phyloP scores from a whole-genome alignment of 1,140 invertebrate genomes.

The Musca domestica region DNA sequence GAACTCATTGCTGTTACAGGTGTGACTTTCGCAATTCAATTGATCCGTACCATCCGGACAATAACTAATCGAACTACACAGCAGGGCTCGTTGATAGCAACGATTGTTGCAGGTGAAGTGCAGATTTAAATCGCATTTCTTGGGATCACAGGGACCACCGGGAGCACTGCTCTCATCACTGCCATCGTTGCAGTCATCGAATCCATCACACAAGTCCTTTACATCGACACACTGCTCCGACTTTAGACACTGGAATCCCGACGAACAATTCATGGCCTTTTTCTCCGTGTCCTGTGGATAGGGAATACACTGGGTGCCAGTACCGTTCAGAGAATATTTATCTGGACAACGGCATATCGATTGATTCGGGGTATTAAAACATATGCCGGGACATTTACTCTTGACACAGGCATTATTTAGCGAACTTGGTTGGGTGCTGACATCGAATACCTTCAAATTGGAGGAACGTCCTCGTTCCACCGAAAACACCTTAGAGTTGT shows the following conservation, averaged over 20 bases:
- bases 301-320: conserved; percentile 45
- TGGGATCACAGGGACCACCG: conserved; percentile 48
- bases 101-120: conserved; percentile 58
- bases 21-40: conserved; percentile 57
- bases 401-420: conserved; percentile 38
- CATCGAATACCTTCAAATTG: conserved; percentile 41
- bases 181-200: conserved; percentile 78
- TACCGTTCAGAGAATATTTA: conserved; percentile 44
- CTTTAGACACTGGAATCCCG: conserved; percentile 36
- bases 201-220: conserved; percentile 72
- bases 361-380: conserved; percentile 45
- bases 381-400: conserved; percentile 50
- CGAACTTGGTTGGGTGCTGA: conserved; percentile 21
- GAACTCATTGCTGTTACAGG: conserved; percentile 66
- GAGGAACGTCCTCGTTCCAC: conserved; percentile 33
- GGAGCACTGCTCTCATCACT: conserved; percentile 70
- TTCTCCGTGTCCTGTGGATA: conserved; percentile 26
- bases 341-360: conserved; percentile 50
- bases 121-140: conserved; percentile 37
- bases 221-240: conserved; percentile 57
- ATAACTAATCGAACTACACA: conserved; percentile 68
- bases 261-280: conserved; percentile 34
- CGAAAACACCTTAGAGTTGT: conserved; percentile 7
- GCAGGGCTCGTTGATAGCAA: conserved; percentile 66
- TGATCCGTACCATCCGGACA: conserved; percentile 66